Base-by-base conservation (phyloP, 2,888 invertebrate species). In the Heliconius ethilla region DNA sequence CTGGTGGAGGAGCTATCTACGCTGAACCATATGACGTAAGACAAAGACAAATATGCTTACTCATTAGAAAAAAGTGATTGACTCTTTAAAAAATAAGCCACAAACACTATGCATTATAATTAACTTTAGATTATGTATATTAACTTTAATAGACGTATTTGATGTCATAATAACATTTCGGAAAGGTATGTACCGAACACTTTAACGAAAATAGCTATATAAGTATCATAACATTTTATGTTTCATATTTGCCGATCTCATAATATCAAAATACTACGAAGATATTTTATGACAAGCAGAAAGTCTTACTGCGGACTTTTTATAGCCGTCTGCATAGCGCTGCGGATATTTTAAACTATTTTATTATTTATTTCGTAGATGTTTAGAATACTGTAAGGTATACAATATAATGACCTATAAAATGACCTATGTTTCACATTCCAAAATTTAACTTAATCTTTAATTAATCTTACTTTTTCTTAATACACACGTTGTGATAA, bases 201-300 rank as follows among this genome's bases (percentile, higher is more conserved):
- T n/a, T 51, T 74, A 74, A 73, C 67, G 15, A 55, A 37, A 69
- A 72, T 78, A 69, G 67, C 18, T 75, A 72, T 66, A 55, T 59
- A 73, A 80, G 80, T 86, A 84, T 88, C 90, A 87, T 91, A 89
- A 91, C 83, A 85, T 87, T 90, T 90, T 89, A 90, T 90, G 86
- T 81, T 86, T 82, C 78, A 81, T 80, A 80, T 81, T 80, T 79
- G 75, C 75, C 66, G 76, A 79, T 74, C 75, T 81, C 80, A 78
- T 73, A 75, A 75, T 75, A 55, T 69, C 74, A 67, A 75, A 59
- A 70, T 78, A 78, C 69, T 78, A 76, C 66, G 75, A 78, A 70
- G n/a, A 76, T 78, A 76, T 76, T 78, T 80, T 78, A 80, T 70
- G 73, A 80, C 74, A 78, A 78, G 80, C 65, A 75, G 70, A 78